A percentile compares a stretch with the other conserved stretches of the same genome.
These are phyloP conservation scores for Glyptemys insculpta DNA, from an alignment of 2,797 vertebrate species.

Conservation along the genomic window DNA sequence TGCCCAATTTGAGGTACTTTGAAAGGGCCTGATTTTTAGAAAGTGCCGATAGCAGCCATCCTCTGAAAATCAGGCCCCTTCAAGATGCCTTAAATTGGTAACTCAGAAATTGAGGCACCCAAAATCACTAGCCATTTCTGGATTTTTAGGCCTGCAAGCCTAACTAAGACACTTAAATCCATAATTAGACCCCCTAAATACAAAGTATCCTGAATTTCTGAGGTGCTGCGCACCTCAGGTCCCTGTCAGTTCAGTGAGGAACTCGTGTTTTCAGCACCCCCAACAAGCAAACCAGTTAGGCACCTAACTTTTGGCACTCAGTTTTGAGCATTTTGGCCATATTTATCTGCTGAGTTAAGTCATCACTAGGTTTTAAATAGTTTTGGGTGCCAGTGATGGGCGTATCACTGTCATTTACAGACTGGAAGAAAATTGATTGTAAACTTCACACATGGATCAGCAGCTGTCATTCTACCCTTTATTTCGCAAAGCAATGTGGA, in stretches of 20 bases:
- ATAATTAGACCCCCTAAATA: background rate
- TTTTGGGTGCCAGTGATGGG: background rate
- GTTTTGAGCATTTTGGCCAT: background rate
- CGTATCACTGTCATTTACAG: background rate
- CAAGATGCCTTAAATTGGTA: background rate
- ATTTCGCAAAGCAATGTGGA: slow-evolving; percentile 33
- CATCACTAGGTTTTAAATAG: background rate
- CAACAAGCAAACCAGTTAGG: background rate
- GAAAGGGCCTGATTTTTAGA: background rate
- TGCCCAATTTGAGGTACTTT: background rate
- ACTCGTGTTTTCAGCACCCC: background rate
- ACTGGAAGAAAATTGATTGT: background rate
- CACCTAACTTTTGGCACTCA: background rate
- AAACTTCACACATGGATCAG: background rate
- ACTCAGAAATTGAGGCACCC: background rate
- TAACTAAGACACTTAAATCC: background rate
- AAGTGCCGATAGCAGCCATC: background rate
- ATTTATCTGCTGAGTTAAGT: background rate
- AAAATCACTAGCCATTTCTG: background rate
- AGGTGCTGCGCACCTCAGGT: background rate
- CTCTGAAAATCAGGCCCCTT: background rate
- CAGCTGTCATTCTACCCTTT: background rate
- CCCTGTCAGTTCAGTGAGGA: background rate
- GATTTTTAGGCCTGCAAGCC: background rate
- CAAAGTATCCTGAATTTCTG: background rate